A percentile compares a stretch with the other conserved stretches of the same genome.
Conservation (phyloP, 2,888 invertebrate genomes). For the Heliconius ethilla region DNA sequence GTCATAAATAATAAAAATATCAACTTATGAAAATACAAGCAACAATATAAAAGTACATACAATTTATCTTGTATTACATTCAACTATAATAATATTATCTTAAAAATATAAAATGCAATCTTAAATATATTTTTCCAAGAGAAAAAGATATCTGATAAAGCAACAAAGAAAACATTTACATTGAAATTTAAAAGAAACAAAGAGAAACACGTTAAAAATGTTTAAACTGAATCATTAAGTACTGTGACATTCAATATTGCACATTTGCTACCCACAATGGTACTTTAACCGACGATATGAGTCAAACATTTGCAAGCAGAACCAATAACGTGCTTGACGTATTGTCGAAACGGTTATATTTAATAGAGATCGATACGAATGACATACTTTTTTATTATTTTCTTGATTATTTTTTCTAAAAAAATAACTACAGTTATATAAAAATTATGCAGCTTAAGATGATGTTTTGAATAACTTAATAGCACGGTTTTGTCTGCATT, state of each 20-base stretch:
- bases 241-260: conserved; percentile 3
- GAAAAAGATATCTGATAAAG: neutral
- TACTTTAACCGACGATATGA: conserved; percentile 2
- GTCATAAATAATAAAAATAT: too few species aligned
- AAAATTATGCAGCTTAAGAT: too few species aligned
- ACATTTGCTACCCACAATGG: conserved; percentile 3
- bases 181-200: neutral
- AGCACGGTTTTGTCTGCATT: too few species aligned
- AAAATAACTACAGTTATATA: too few species aligned
- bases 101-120: neutral
- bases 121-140: neutral
- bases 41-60: too few species aligned
- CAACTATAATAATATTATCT: neutral
- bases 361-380: neutral
- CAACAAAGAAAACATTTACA: neutral
- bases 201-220: neutral
- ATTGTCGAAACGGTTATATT: neutral
- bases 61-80: neutral
- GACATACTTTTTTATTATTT: neutral
- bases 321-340: conserved; percentile 12
- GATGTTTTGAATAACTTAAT: too few species aligned
- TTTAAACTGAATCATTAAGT: neutral
- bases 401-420: too few species aligned
- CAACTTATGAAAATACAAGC: too few species aligned
- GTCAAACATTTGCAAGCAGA: conserved; percentile 10